Conservation (phyloP, 2,113 vertebrate species). For the Oreochromis tanganicae region DNA sequence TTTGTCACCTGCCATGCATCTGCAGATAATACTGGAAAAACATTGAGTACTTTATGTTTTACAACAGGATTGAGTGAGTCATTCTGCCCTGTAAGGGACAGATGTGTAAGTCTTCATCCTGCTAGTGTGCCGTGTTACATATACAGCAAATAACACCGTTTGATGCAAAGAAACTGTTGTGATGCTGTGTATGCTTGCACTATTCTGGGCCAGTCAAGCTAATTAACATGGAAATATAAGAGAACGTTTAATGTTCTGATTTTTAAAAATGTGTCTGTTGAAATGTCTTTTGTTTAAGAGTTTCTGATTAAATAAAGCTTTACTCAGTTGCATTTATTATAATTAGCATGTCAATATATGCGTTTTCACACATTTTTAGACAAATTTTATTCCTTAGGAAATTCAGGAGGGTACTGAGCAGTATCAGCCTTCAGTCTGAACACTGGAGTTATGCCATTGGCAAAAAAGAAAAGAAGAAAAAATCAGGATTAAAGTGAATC, state of each 20-base stretch:
- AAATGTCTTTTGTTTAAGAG: not conserved
- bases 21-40: not conserved
- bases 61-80: not conserved
- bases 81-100: constrained; percentile 14
- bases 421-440: not conserved
- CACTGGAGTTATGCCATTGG: not conserved
- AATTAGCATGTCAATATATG: not conserved
- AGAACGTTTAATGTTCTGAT: not conserved
- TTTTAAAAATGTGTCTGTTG: not conserved
- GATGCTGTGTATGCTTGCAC: not conserved
- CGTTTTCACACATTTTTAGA: not conserved
- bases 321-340: not conserved
- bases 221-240: not conserved
- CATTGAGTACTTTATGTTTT: not conserved
- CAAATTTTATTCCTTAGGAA: not conserved
- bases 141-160: not conserved
- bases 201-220: not conserved
- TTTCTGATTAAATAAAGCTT: not conserved
- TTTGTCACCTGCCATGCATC: not conserved
- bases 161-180: not conserved
- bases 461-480: not conserved
- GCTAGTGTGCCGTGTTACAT: not conserved
- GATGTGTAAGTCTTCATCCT: not conserved
- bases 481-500: not conserved
- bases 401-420: not conserved